Evolutionary conservation across 2,113 vertebrate genomes (phyloP).

Genomic region (Brienomyrus brachyistius): DNA sequence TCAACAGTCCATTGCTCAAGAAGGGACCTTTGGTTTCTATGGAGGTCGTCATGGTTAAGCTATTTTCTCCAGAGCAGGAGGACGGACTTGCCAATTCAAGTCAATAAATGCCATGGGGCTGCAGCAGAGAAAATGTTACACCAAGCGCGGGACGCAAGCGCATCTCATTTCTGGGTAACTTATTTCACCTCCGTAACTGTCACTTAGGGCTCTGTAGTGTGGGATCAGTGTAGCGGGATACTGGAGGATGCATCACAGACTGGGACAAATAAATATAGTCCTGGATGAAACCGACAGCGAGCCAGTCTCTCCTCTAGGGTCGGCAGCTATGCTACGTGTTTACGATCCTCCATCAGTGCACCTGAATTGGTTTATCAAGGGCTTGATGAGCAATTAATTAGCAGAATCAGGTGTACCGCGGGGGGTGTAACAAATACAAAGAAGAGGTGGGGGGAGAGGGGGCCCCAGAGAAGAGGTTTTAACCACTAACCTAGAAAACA

Average conservation of each 20-base stretch:
- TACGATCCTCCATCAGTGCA: background rate
- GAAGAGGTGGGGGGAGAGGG: background rate
- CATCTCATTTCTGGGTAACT: background rate
- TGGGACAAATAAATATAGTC: background rate
- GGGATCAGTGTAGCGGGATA: background rate
- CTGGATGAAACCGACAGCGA: background rate
- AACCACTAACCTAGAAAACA: background rate
- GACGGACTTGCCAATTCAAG: background rate
- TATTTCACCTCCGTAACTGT: background rate
- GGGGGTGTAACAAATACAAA: background rate
- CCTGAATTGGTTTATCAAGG: background rate
- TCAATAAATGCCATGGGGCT: background rate
- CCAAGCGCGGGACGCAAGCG: background rate
- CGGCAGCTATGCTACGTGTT: background rate
- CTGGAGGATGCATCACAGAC: background rate
- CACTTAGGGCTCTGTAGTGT: background rate
- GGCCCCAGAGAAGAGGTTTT: background rate
- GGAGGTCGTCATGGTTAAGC: slow-evolving; percentile 4
- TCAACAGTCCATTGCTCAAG: slow-evolving; percentile 12
- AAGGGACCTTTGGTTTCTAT: slow-evolving; percentile 10
- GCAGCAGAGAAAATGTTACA: background rate
- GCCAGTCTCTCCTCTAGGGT: background rate
- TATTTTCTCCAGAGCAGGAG: background rate
- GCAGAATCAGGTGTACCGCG: background rate
- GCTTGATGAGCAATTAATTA: background rate